These are phyloP conservation scores for Pseudomyrmex concolor DNA, from an alignment of 1,140 invertebrate species.

Conservation along the genomic window DNA sequence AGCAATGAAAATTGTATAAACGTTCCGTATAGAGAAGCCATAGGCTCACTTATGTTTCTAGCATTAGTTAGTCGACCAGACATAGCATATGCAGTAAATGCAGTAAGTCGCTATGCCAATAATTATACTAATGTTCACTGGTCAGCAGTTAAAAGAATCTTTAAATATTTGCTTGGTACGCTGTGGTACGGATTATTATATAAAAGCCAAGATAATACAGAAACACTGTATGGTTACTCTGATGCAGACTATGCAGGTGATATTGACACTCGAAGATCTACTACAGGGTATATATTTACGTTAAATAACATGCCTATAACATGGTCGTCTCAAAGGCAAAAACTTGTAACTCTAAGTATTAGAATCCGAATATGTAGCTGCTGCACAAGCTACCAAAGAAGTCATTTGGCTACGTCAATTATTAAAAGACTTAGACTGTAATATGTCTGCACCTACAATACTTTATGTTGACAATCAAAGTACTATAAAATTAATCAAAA, in stretches of 20 bases:
- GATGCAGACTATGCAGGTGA: constrained; percentile 35
- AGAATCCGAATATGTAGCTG: constrained; percentile 83
- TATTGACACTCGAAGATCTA: constrained; percentile 32
- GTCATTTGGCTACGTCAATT: constrained; percentile 73
- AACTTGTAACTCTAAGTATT: constrained; percentile 21
- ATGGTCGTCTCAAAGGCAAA: constrained; percentile 26
- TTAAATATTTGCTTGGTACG: constrained; percentile 54
- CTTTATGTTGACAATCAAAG: constrained; percentile 74
- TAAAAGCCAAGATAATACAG: neutral
- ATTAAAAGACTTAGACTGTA: constrained; percentile 45
- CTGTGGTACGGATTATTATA: constrained; percentile 14
- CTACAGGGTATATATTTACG: constrained; percentile 43
- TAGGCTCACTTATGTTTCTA: constrained; percentile 56
- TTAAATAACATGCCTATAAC: neutral
- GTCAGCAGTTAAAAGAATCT: constrained; percentile 63
- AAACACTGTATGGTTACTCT: constrained; percentile 17
- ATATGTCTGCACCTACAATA: neutral
- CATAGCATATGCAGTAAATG: constrained; percentile 55
- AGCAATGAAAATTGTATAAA: neutral
- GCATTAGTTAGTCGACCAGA: constrained; percentile 57
- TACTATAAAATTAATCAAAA: constrained; percentile 79
- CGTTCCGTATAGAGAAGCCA: constrained; percentile 59
- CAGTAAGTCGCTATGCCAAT: constrained; percentile 42
- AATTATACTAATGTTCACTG: constrained; percentile 41
- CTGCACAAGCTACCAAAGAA: constrained; percentile 77